A percentile compares a stretch with the other conserved stretches of the same genome.
Evolutionary conservation across 1,140 invertebrate genomes (phyloP).

Genomic region (Drosophila ercepeae): DNA sequence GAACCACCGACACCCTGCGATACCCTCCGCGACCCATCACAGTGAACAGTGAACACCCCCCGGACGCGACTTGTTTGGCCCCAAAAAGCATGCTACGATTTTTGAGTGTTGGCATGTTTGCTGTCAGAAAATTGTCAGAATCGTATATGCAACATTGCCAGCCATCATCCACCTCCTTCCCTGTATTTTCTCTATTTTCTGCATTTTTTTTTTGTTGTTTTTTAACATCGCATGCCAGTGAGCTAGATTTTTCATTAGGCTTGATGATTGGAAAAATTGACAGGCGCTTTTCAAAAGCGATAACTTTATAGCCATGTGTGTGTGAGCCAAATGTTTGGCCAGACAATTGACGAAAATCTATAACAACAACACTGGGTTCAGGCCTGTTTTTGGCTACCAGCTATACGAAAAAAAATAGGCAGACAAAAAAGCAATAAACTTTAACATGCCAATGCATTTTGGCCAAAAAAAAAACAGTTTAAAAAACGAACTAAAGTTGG

Average conservation of each 20-base stretch:
- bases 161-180: not conserved
- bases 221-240: constrained; percentile 21
- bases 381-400: not conserved
- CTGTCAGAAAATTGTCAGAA: constrained; percentile 81
- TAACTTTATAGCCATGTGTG: constrained; percentile 55
- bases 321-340: constrained; percentile 55
- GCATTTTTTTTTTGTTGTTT: constrained; percentile 10
- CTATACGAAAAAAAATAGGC: not conserved
- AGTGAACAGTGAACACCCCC: constrained; percentile 1
- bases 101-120: constrained; percentile 82
- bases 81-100: constrained; percentile 62
- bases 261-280: constrained; percentile 80
- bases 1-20: constrained; percentile 49
- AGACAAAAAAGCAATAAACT: constrained; percentile 23
- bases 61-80: not conserved
- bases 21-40: too few species aligned
- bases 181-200: not conserved
- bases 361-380: constrained; percentile 27
- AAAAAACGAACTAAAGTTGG: constrained; percentile 12
- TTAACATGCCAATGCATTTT: constrained; percentile 39
- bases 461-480: not conserved
- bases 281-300: constrained; percentile 69
- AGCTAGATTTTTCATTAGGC: constrained; percentile 75
- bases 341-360: constrained; percentile 60
- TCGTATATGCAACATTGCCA: constrained; percentile 68